Conservation (phyloP, 1,140 invertebrate species). For the Augochlora pura region DNA sequence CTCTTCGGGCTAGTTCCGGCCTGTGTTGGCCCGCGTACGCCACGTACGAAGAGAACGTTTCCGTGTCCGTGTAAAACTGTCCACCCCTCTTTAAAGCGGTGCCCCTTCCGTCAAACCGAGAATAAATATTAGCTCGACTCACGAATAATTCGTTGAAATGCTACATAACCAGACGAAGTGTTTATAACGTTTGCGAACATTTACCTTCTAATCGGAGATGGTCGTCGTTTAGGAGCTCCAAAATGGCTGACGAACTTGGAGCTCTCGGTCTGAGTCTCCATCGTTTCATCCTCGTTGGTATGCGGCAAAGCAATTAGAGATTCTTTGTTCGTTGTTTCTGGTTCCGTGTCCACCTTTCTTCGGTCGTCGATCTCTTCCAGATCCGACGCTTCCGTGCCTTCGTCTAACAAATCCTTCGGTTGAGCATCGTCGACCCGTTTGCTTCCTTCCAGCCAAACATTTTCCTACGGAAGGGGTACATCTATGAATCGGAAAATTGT, state of each 20-base stretch:
- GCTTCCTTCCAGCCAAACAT: slow-evolving; percentile 46
- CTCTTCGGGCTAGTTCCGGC: slow-evolving; percentile 75
- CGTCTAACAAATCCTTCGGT: slow-evolving; percentile 20
- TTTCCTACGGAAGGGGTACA: slow-evolving; percentile 59
- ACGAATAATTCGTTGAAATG: too few relatives aligned
- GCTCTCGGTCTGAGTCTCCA: slow-evolving; percentile 54
- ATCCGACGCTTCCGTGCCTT: slow-evolving; percentile 17
- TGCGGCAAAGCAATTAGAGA: background rate
- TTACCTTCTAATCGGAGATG: slow-evolving; percentile 60
- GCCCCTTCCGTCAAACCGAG: slow-evolving; percentile 38
- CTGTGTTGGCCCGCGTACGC: slow-evolving; percentile 75
- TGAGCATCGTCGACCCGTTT: slow-evolving; percentile 34
- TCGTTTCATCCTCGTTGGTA: slow-evolving; percentile 33
- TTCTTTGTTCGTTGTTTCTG: slow-evolving; percentile 10
- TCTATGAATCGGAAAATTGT: slow-evolving; percentile 38
- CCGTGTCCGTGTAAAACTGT: slow-evolving; percentile 71
- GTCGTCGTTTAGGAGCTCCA: slow-evolving; percentile 31
- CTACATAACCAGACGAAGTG: too few relatives aligned
- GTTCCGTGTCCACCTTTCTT: slow-evolving; percentile 40
- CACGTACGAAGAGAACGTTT: slow-evolving; percentile 71
- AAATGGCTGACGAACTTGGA: slow-evolving; percentile 40
- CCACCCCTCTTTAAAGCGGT: slow-evolving; percentile 62
- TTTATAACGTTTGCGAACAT: background rate
- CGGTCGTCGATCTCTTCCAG: slow-evolving; percentile 28
- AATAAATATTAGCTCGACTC: background rate